Conservation (phyloP, 2,113 vertebrate genomes). For the Eudyptes chrysolophus region DNA sequence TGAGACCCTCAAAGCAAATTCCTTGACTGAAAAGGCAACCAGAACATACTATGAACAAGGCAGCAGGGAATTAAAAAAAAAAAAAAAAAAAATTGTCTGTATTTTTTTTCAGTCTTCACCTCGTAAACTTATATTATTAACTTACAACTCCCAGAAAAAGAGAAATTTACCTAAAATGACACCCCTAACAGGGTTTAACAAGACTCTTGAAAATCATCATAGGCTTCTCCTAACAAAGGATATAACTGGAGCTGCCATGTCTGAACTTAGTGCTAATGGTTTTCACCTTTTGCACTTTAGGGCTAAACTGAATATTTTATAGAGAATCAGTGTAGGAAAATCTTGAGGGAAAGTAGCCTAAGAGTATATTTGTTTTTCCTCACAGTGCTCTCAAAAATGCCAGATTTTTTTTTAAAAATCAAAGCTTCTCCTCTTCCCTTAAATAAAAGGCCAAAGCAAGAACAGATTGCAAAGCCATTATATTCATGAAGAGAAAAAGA, state of each 20-base stretch:
- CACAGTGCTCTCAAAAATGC: not conserved
- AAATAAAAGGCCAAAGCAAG: constrained; percentile 42
- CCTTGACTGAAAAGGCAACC: not conserved
- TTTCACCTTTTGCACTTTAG: not conserved
- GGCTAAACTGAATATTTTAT: constrained; percentile 9
- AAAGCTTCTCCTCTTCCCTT: not conserved
- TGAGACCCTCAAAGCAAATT: not conserved
- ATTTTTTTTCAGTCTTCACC: not conserved
- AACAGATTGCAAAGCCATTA: constrained; percentile 51
- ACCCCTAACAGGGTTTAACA: not conserved
- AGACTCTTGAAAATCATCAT: not conserved
- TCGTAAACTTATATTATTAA: not conserved
- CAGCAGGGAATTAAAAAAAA: not conserved
- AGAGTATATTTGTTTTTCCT: constrained; percentile 23
- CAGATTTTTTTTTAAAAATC: not conserved
- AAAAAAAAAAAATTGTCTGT: not conserved
- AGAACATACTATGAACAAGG: not conserved
- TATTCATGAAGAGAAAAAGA: constrained; percentile 63
- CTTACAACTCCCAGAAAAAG: not conserved
- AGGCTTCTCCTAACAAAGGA: not conserved
- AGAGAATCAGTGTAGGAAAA: not conserved
- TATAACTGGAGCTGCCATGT: not conserved
- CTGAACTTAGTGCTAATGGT: constrained; percentile 7
- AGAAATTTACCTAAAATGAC: not conserved
- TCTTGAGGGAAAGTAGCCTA: not conserved